phyloP scores from a whole-genome alignment of 2,888 invertebrate species.

The Dolomedes plantarius region DNA sequence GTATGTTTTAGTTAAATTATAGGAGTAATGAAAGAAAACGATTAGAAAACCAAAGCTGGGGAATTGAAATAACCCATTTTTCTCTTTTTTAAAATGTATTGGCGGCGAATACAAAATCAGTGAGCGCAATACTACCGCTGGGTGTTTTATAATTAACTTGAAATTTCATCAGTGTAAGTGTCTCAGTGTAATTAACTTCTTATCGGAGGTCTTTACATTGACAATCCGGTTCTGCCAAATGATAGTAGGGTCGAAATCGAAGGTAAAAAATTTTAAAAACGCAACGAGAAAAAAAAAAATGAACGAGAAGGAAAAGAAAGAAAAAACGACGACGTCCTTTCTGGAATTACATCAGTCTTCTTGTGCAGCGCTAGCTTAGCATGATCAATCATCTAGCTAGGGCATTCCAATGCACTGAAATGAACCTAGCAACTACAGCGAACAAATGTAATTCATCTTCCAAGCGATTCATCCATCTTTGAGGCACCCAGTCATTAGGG shows the following conservation, averaged over 20 bases:
- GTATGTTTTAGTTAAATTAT: too few species aligned
- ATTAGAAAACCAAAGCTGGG: too few species aligned
- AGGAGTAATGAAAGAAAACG: too few species aligned
- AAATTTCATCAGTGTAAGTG: conserved; percentile 40
- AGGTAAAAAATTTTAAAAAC: conserved; percentile 19
- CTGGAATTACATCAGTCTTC: conserved; percentile 62
- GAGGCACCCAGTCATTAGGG: conserved; percentile 67
- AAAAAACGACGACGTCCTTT: conserved; percentile 57
- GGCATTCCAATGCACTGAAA: conserved; percentile 62
- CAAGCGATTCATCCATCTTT: conserved; percentile 63
- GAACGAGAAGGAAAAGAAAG: conserved; percentile 32
- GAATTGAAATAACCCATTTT: too few species aligned
- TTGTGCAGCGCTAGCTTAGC: conserved; percentile 36
- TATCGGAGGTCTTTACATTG: conserved; percentile 39
- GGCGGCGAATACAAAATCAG: too few species aligned
- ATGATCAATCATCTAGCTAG: conserved; percentile 55
- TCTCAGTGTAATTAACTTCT: conserved; percentile 55
- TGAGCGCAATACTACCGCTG: neutral
- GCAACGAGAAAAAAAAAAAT: conserved; percentile 24
- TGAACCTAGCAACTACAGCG: conserved; percentile 67
- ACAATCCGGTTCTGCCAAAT: conserved; percentile 63
- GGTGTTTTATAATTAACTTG: conserved; percentile 53
- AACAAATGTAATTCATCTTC: conserved; percentile 70
- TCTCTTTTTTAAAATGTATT: too few species aligned
- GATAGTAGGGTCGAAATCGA: conserved; percentile 30